These are phyloP conservation scores for Aphelenchoides besseyi DNA, from an alignment of 1,140 invertebrate species.

Conservation along the genomic window DNA sequence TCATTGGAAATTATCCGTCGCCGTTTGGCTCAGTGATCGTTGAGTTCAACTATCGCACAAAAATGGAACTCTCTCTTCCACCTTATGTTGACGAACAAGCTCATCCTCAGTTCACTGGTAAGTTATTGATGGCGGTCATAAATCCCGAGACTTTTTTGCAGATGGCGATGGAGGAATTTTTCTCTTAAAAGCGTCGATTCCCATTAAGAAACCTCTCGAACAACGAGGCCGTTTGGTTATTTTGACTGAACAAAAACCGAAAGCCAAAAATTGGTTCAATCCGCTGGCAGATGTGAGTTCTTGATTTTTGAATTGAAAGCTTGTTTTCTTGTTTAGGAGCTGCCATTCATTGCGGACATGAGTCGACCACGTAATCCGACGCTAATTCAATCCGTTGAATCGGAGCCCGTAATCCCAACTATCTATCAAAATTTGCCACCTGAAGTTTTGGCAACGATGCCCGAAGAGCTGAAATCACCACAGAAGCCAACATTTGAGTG, in stretches of 20 bases:
- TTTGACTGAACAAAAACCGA: slow-evolving; percentile 7
- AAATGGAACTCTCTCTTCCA: slow-evolving; percentile 17
- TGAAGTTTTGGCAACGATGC: slow-evolving; percentile 20
- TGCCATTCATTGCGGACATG: slow-evolving; percentile 21
- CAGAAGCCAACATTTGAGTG: background rate
- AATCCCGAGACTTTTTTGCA: no score
- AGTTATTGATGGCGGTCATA: no score
- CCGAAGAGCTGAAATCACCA: slow-evolving; percentile 18
- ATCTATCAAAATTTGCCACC: slow-evolving; percentile 19
- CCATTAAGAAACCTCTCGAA: slow-evolving; percentile 14
- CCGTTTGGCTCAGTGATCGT: slow-evolving; percentile 8
- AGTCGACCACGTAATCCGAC: background rate
- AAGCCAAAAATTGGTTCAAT: slow-evolving; percentile 24
- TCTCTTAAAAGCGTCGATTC: slow-evolving; percentile 17
- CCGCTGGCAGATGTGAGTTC: background rate
- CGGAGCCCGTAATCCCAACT: slow-evolving; percentile 13
- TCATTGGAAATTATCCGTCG: slow-evolving; percentile 15
- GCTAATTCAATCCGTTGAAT: slow-evolving; percentile 3
- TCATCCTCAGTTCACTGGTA: slow-evolving; percentile 12
- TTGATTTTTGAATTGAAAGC: background rate
- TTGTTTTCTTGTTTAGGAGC: slow-evolving; percentile 20
- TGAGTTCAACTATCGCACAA: slow-evolving; percentile 22
- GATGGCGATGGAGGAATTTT: slow-evolving; percentile 1
- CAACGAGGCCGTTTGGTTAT: slow-evolving; percentile 13
- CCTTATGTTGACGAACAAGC: background rate